phyloP scores from a whole-genome alignment of 2,888 invertebrate genomes.

The Eucriotettix oculatus region DNA sequence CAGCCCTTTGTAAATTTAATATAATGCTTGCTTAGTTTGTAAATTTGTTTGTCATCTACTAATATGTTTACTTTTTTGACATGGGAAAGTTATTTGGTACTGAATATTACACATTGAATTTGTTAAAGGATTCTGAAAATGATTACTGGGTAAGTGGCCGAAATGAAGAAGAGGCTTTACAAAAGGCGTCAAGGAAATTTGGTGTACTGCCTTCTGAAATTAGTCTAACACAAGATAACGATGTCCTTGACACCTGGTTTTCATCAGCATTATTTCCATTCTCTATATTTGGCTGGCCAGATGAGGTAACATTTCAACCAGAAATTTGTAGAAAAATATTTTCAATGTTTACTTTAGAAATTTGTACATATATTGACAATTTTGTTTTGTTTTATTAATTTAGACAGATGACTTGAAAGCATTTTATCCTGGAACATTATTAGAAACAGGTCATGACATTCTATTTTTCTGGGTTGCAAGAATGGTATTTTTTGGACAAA shows the following conservation, averaged over 20 bases:
- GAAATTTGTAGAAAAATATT: not conserved
- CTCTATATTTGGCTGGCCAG: constrained; percentile 94
- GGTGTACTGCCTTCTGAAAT: constrained; percentile 36
- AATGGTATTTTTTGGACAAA: constrained; percentile 95
- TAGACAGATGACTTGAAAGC: constrained; percentile 48
- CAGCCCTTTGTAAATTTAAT: no score
- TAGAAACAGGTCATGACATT: constrained; percentile 97
- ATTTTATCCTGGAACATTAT: constrained; percentile 79
- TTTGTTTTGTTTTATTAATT: not conserved
- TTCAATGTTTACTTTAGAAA: not conserved
- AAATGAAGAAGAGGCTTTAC: constrained; percentile 51
- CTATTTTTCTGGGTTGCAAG: constrained; percentile 99
- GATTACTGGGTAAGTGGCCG: constrained; percentile 42
- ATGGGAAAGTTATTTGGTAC: not conserved
- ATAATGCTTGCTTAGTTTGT: not conserved
- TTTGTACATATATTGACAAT: not conserved
- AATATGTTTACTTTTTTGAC: not conserved
- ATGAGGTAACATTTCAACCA: constrained; percentile 31
- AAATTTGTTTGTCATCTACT: not conserved
- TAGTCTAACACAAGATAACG: constrained; percentile 62
- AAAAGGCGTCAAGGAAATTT: constrained; percentile 62
- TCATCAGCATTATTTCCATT: constrained; percentile 94
- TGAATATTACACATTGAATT: constrained; percentile 2
- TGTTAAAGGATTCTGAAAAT: constrained; percentile 23
- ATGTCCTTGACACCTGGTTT: constrained; percentile 99